Evolutionary conservation across 1,140 invertebrate genomes (phyloP).

Genomic region (Copidosoma floridanum): DNA sequence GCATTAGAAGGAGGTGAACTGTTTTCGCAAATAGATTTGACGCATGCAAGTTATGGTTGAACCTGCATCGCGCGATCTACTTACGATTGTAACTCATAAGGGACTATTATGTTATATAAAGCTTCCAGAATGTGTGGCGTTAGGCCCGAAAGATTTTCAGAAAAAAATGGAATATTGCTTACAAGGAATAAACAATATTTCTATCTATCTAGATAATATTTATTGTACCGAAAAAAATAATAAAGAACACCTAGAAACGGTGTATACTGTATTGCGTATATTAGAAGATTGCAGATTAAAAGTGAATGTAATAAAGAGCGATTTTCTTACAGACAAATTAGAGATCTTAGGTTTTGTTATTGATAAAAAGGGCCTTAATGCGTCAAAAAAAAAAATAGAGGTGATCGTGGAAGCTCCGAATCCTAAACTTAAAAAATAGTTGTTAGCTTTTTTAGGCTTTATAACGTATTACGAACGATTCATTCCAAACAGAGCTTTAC

Average conservation of each 20-base stretch:
- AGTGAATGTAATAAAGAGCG: constrained; percentile 21
- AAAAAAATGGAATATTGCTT: constrained; percentile 25
- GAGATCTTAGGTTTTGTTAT: constrained; percentile 39
- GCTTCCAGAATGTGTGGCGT: not conserved
- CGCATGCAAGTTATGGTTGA: no score
- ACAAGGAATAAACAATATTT: constrained; percentile 9
- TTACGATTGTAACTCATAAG: not conserved
- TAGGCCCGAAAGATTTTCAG: not conserved
- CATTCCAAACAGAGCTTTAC: no score
- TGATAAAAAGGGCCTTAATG: constrained; percentile 32
- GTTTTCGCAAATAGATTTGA: not conserved
- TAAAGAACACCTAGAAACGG: constrained; percentile 13
- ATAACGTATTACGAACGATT: no score
- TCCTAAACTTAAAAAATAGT: constrained; percentile 17
- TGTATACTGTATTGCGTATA: constrained; percentile 14
- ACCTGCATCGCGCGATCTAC: no score
- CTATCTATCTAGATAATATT: constrained; percentile 29
- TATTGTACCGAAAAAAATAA: constrained; percentile 16
- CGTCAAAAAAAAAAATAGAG: constrained; percentile 25
- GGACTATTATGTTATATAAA: not conserved
- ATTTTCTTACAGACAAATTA: constrained; percentile 18
- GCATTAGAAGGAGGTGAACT: not conserved
- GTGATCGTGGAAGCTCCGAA: constrained; percentile 27
- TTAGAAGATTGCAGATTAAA: constrained; percentile 17
- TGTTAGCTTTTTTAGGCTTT: constrained; percentile 22